A percentile compares a stretch with the other conserved stretches of the same genome.
phyloP scores from a whole-genome alignment of 1,140 invertebrate species.

The Pinna nobilis region DNA sequence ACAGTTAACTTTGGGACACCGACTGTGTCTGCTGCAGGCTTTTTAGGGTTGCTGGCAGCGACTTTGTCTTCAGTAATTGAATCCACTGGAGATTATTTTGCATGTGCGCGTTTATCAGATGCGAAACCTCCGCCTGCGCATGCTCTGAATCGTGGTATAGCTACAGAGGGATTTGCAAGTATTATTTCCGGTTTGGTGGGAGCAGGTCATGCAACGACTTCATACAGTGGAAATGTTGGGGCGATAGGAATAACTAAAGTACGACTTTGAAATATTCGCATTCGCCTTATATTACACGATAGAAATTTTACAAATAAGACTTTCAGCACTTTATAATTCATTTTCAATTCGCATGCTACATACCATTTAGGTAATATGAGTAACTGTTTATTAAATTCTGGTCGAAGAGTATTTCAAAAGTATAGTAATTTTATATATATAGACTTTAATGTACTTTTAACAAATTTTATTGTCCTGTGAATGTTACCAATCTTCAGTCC shows the following conservation, averaged over 20 bases:
- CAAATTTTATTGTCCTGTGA: too few relatives aligned
- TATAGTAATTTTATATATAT: too few relatives aligned
- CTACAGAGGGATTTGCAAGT: slow-evolving; percentile 89
- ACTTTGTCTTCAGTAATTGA: slow-evolving; percentile 89
- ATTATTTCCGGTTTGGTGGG: slow-evolving; percentile 89
- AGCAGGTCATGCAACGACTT: slow-evolving; percentile 88
- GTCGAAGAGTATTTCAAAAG: too few relatives aligned
- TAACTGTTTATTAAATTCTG: too few relatives aligned
- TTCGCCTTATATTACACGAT: too few relatives aligned
- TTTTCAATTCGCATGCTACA: too few relatives aligned
- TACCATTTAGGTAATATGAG: too few relatives aligned
- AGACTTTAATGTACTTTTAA: too few relatives aligned
- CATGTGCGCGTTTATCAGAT: slow-evolving; percentile 85
- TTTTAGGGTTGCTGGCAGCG: slow-evolving; percentile 88
- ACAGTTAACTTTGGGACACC: slow-evolving; percentile 79
- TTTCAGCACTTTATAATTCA: too few relatives aligned
- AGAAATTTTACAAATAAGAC: too few relatives aligned
- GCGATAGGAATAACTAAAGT: slow-evolving; percentile 83
- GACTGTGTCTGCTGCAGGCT: slow-evolving; percentile 82
- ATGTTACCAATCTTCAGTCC: too few relatives aligned
- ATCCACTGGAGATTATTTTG: slow-evolving; percentile 92
- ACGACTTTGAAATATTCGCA: too few relatives aligned
- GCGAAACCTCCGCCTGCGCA: slow-evolving; percentile 88
- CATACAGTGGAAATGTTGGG: slow-evolving; percentile 88
- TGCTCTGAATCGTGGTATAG: slow-evolving; percentile 83